Percentiles rank a stretch among this genome's conserved stretches.
These are phyloP conservation scores for Heteromurus nitidus DNA, from an alignment of 2,888 invertebrate species.

Conservation along the genomic window DNA sequence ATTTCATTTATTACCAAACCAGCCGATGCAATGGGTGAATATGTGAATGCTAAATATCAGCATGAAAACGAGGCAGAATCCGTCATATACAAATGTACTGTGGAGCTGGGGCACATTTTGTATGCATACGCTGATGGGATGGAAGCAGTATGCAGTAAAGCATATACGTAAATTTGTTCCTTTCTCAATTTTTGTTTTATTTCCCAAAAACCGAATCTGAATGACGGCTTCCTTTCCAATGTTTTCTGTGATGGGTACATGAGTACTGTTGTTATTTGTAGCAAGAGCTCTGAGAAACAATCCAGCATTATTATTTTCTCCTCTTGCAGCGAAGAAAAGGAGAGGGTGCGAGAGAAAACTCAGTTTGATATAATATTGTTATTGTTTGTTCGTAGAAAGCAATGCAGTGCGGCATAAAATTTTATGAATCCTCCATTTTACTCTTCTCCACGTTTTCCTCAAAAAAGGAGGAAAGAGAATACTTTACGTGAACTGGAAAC, in stretches of 20 bases:
- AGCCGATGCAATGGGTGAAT: constrained; percentile 38
- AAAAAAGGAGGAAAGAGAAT: constrained; percentile 18
- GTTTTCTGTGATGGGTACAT: background rate
- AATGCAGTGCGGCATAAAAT: constrained; percentile 50
- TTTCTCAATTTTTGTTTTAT: background rate
- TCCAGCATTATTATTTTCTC: background rate
- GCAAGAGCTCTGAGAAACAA: background rate
- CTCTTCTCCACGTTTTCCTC: constrained; percentile 16
- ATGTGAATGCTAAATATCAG: constrained; percentile 17
- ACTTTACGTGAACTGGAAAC: background rate
- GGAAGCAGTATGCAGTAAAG: too few relatives aligned
- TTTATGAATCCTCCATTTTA: constrained; percentile 53
- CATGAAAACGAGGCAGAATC: constrained; percentile 25
- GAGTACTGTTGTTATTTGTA: too few relatives aligned
- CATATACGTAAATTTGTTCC: too few relatives aligned
- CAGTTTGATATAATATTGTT: constrained; percentile 33
- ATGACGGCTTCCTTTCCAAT: background rate
- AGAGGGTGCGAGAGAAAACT: too few relatives aligned
- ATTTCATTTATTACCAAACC: constrained; percentile 52
- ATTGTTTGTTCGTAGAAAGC: constrained; percentile 37
- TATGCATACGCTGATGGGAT: background rate
- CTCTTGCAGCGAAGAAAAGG: background rate
- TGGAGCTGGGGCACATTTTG: too few relatives aligned
- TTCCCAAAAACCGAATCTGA: background rate
- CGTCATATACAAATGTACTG: constrained; percentile 13